Conservation (phyloP, 2,797 vertebrate genomes). For the Ctenopoma multispine region DNA sequence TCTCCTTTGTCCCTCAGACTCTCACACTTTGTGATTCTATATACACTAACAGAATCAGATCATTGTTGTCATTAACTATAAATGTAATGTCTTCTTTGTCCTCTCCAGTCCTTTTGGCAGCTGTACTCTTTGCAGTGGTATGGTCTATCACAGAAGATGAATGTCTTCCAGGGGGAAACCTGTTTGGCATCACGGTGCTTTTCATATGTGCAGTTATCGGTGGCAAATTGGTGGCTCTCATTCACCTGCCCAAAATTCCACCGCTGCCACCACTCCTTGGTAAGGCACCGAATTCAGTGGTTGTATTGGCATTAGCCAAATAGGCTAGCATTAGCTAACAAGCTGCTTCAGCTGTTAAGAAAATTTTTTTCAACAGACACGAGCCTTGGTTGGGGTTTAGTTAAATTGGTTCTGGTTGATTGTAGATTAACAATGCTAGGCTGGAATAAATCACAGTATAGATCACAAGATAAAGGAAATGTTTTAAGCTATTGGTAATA, state of each 20-base stretch:
- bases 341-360: too few relatives aligned
- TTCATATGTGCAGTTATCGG: constrained; percentile 89
- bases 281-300: constrained; percentile 73
- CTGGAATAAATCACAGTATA: too few relatives aligned
- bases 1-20: background rate
- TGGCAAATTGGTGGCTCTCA: constrained; percentile 89
- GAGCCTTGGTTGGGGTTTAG: too few relatives aligned
- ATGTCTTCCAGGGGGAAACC: constrained; percentile 93
- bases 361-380: too few relatives aligned
- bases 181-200: constrained; percentile 92
- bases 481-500: too few relatives aligned
- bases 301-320: too few relatives aligned
- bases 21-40: background rate
- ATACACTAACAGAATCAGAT: background rate
- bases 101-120: constrained; percentile 84
- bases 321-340: too few relatives aligned
- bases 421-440: too few relatives aligned
- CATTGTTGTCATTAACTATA: background rate
- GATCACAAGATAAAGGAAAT: too few relatives aligned
- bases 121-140: constrained; percentile 90
- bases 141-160: constrained; percentile 93
- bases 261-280: constrained; percentile 94
- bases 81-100: constrained; percentile 16
- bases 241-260: constrained; percentile 89
- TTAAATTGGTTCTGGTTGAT: too few relatives aligned